These are phyloP conservation scores for Drosophila mercatorum DNA, from an alignment of 2,888 invertebrate genomes.

Conservation along the genomic window DNA sequence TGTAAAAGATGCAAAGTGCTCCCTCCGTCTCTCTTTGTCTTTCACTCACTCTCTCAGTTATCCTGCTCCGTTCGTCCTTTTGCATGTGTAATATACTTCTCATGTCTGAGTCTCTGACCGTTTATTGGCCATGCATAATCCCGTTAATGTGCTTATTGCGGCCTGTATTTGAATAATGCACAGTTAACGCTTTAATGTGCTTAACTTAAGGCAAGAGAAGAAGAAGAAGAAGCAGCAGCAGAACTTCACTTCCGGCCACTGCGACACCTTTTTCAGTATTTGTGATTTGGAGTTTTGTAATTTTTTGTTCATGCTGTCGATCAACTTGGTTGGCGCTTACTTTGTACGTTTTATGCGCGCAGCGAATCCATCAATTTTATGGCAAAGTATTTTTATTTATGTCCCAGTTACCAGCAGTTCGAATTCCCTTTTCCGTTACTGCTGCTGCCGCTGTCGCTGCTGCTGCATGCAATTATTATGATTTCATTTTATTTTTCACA, in stretches of 20 bases:
- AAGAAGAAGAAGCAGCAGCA: neutral
- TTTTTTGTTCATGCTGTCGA: conserved; percentile 20
- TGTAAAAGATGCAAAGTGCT: neutral
- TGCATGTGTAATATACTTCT: conserved; percentile 58
- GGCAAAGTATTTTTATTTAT: conserved; percentile 53
- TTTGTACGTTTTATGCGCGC: conserved; percentile 62
- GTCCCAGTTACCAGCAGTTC: conserved; percentile 28
- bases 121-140: conserved; percentile 85
- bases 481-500: conserved; percentile 39
- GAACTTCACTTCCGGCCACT: conserved; percentile 23
- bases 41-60: neutral
- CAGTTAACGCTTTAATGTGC: conserved; percentile 84
- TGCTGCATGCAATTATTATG: conserved; percentile 56
- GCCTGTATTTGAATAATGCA: conserved; percentile 80
- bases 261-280: conserved; percentile 17
- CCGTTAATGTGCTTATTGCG: conserved; percentile 82
- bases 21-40: neutral
- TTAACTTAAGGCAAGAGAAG: conserved; percentile 54
- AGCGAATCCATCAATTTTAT: conserved; percentile 81
- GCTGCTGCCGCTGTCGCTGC: conserved; percentile 28
- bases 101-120: conserved; percentile 65
- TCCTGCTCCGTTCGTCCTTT: conserved; percentile 38
- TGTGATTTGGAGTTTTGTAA: conserved; percentile 44
- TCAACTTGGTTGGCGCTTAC: conserved; percentile 29
- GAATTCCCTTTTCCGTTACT: conserved; percentile 16